Base-by-base conservation (phyloP, 2,888 invertebrate genomes). In the Parnassius smintheus region DNA sequence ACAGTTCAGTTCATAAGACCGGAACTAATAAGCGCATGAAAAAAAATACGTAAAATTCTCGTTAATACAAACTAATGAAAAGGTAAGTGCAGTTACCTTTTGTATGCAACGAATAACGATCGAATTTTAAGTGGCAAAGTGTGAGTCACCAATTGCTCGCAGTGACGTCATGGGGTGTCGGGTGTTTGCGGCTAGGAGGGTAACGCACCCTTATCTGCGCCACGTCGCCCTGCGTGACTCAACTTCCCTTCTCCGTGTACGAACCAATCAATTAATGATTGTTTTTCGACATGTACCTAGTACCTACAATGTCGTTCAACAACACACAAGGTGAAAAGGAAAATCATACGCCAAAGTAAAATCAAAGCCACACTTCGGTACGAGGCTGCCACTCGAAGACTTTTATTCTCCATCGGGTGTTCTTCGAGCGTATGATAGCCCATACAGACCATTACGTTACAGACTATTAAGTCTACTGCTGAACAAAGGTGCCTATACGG, bases 151-250 rank as follows among this genome's bases (percentile, higher is more conserved):
- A 69, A 60, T 46, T 44, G 59, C 35, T 35, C 35, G 7, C 51
- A 65, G 64, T 74, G 74, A 74, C 75, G 74, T 75, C 73, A 75
- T 63, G 61, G 71, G 71, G 74, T 69, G 71, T 66, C 66, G 67
- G 65, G 65, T 57, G 62, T 57, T 50, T 52, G 63, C 51, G 56
- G 59, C 45, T 48, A 10, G 55, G 57, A 50, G 59, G 63, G 63
- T 59, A 63, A 59, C 66, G 68, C 73, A 70, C 75, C 75, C 73
- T 68, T 65, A 68, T 60, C 68, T 65, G 66, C 68, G 64, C 60
- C 65, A 62, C 71, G 57, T 51, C 57, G 45, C 62, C 59, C 65
- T 64, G 59, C 60, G 65, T 73, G 73, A 72, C 70, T 72, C 73
- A 74, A 70, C 35, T 49, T 44, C 65, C 63, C 62, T 61, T 63